Percentiles rank a stretch among this genome's conserved stretches.
Conservation (phyloP, 2,113 vertebrate species). For the Sphyrna mokarran region DNA sequence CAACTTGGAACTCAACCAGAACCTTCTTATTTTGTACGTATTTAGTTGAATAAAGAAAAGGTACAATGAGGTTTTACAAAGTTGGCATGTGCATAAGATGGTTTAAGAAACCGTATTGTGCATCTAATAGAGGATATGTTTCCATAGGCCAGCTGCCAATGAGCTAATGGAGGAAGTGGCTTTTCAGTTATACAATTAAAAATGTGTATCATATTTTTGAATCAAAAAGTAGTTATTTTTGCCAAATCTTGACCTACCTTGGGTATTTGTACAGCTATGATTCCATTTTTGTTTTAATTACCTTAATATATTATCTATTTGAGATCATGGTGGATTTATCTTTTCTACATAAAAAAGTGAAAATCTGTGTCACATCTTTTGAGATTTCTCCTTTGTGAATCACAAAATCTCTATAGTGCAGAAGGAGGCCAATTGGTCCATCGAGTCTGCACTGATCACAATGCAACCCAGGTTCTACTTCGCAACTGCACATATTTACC, state of each 20-base stretch:
- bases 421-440: no score
- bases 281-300: neutral
- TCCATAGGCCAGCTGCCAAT: neutral
- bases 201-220: neutral
- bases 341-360: neutral
- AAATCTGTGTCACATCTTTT: neutral
- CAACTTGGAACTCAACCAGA: neutral
- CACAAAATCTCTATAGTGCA: no score
- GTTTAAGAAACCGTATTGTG: neutral
- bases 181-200: neutral
- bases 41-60: neutral
- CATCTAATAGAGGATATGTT: neutral
- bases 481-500: no score
- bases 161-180: neutral
- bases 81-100: neutral
- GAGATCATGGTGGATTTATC: neutral
- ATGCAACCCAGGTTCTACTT: no score
- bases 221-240: neutral
- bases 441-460: no score
- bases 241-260: neutral
- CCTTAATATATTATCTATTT: neutral
- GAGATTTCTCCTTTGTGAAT: neutral
- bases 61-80: neutral
- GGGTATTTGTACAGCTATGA: neutral
- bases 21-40: neutral